Evolutionary conservation across 1,140 invertebrate genomes (phyloP), one percentile per base, ranked within the genome.

Genomic region (Hormaphis cornu): DNA sequence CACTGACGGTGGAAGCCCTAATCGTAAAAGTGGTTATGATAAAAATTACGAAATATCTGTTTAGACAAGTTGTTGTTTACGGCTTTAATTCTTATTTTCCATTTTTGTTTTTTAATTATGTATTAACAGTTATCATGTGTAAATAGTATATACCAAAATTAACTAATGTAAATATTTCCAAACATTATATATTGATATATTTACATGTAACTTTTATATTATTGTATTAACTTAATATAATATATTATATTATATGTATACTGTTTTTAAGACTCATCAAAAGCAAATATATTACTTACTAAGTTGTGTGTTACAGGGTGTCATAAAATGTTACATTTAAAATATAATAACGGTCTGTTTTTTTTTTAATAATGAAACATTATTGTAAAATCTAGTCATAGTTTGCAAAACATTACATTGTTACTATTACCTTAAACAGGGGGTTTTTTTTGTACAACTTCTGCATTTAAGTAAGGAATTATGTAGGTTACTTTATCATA

Each of bases 11-110:
- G 84, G 86, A 24, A 89, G 86, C n/a, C 87, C 85, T 26, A 90
- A 93, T 76, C 85, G 90, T 71, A 87, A 87, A 72, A 93, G 89
- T 80, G 87, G 93, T 69, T 95, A 95, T 78, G 93, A 95, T 79
- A 93, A 92, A 87, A 94, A 93, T 80, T 95, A 95, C 80, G 93
- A 96, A 80, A 95, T 95, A 80, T 94, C 92, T 69, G 92, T 95
- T 24, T 72, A 61, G 59, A 48, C 26, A 8, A n/a, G n/a, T n/a
- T 70, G 3, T 70, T 46, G 37, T 56, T 70, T 58, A 20, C 30
- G 44, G 40, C 33, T 70, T 58, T 59, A 28, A 46, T 50, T 56
- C 33, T 61, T 30, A 61, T n/a, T 61, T 61, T 61, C 58, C 58
- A 61, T 28, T 16, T 26, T 20, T 40, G 3, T 48, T 50, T 48